These are phyloP conservation scores for Latrodectus hesperus DNA, from an alignment of 2,888 invertebrate species.

Conservation along the genomic window DNA sequence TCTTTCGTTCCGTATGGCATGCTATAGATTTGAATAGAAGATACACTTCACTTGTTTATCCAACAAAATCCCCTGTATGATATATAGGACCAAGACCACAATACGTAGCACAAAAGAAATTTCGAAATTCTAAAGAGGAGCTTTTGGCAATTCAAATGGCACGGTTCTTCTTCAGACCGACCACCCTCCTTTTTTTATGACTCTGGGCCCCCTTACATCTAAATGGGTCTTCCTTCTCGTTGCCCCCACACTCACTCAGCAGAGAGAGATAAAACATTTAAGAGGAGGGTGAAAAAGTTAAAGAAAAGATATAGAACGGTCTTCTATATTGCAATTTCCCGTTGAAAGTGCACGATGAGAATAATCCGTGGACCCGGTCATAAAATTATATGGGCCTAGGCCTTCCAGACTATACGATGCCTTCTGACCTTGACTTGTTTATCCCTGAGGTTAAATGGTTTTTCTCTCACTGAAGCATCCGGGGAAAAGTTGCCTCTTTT, in stretches of 20 bases:
- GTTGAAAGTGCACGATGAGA: slow-evolving; percentile 56
- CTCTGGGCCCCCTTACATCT: slow-evolving; percentile 27
- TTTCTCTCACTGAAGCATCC: slow-evolving; percentile 33
- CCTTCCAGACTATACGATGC: slow-evolving; percentile 22
- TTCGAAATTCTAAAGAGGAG: slow-evolving; percentile 13
- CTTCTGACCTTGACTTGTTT: slow-evolving; percentile 68
- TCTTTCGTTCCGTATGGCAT: too few relatives aligned
- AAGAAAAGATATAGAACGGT: slow-evolving; percentile 24
- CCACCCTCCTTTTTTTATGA: slow-evolving; percentile 14
- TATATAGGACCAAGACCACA: background rate
- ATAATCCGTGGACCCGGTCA: slow-evolving; percentile 55
- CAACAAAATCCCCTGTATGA: slow-evolving; percentile 34
- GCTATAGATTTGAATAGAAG: background rate
- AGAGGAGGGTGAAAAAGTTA: slow-evolving; percentile 19
- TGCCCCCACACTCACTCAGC: slow-evolving; percentile 30
- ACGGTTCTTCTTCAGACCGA: slow-evolving; percentile 6
- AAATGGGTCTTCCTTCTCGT: slow-evolving; percentile 39
- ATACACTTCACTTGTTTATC: slow-evolving; percentile 58
- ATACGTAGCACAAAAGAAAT: slow-evolving; percentile 23
- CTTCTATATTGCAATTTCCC: slow-evolving; percentile 57
- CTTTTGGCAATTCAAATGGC: background rate
- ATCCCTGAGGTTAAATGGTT: slow-evolving; percentile 64
- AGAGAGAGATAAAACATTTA: slow-evolving; percentile 43
- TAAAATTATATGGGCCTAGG: slow-evolving; percentile 63
- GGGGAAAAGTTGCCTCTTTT: slow-evolving; percentile 19